Percentiles rank a stretch among this genome's conserved stretches.
These are phyloP conservation scores for Antigone vipio DNA, from an alignment of 2,113 vertebrate genomes.

Conservation along the genomic window DNA sequence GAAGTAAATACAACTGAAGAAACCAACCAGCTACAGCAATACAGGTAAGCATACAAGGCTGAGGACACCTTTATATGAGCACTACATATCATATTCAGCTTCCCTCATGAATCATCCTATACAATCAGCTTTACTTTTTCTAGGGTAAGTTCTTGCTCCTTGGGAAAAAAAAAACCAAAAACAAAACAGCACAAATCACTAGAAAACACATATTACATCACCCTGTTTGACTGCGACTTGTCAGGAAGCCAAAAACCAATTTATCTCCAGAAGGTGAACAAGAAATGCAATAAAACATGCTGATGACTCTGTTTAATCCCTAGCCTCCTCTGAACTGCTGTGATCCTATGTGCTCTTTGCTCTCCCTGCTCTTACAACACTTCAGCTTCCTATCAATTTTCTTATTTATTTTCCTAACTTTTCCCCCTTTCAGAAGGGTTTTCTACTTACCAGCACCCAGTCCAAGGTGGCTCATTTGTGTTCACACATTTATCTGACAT, in stretches of 20 bases:
- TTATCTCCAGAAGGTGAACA: conserved; percentile 18
- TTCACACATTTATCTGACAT: not conserved
- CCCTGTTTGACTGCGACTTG: not conserved
- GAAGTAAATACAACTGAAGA: not conserved
- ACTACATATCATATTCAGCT: not conserved
- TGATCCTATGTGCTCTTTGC: not conserved
- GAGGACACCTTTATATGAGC: not conserved
- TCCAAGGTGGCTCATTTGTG: not conserved
- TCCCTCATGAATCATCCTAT: not conserved
- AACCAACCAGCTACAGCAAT: not conserved
- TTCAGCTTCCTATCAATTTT: not conserved
- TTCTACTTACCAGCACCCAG: not conserved
- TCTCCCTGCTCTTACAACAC: not conserved
- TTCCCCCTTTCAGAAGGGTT: not conserved
- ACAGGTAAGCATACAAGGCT: not conserved
- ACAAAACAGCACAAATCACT: not conserved
- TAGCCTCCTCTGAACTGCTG: not conserved
- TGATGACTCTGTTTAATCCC: not conserved
- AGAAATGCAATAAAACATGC: not conserved
- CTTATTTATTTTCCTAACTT: not conserved
- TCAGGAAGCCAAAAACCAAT: not conserved
- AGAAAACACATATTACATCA: not conserved
- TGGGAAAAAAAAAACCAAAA: not conserved
- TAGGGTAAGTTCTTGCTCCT: not conserved
- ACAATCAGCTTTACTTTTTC: not conserved